A percentile compares a stretch with the other conserved stretches of the same genome.
phyloP scores from a whole-genome alignment of 2,113 vertebrate genomes.

The Xenopus laevis region DNA sequence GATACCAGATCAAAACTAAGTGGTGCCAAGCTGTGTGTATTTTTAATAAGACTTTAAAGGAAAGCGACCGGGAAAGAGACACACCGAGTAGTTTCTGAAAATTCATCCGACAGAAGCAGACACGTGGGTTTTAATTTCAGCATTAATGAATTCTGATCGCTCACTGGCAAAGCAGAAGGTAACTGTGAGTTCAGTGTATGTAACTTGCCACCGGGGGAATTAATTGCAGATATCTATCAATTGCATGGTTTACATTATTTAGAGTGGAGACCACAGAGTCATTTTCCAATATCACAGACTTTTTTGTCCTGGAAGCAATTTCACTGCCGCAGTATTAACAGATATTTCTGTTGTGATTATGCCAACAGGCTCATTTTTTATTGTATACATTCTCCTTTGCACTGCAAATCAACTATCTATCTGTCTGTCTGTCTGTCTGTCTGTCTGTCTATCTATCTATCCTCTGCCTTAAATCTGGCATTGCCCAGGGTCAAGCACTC shows the following conservation, averaged over 20 bases:
- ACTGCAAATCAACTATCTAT: too few relatives aligned
- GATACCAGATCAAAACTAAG: not conserved
- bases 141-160: constrained; percentile 40
- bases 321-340: not conserved
- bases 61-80: not conserved
- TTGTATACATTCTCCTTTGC: too few relatives aligned
- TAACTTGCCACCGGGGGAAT: constrained; percentile 37
- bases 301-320: not conserved
- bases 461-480: too few relatives aligned
- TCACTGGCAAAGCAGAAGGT: constrained; percentile 33
- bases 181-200: constrained; percentile 39
- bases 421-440: too few relatives aligned
- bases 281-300: constrained; percentile 19
- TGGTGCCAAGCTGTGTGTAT: not conserved
- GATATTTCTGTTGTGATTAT: too few relatives aligned
- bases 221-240: constrained; percentile 39
- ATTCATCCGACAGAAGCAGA: constrained; percentile 5
- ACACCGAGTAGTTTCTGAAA: constrained; percentile 15
- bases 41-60: not conserved
- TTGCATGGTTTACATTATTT: constrained; percentile 27
- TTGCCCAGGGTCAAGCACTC: too few relatives aligned
- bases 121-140: constrained; percentile 27
- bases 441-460: too few relatives aligned
- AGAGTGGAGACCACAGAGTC: constrained; percentile 20
- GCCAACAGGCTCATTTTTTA: too few relatives aligned